Conservation (phyloP, 2,113 vertebrate species). For the Terrapene triunguis region DNA sequence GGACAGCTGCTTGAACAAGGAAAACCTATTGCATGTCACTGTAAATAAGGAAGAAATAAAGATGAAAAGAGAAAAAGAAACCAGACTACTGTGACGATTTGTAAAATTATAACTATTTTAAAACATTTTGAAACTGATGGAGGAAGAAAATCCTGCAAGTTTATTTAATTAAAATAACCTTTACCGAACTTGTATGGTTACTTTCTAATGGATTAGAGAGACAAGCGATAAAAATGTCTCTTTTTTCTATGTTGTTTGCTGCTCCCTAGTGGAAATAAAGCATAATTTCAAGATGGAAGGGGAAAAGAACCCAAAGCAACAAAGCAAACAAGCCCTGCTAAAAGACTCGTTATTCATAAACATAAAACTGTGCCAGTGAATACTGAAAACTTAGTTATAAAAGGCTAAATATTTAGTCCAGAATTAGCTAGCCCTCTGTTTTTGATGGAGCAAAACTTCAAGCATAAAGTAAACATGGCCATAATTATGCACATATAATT, state of each 20-base stretch:
- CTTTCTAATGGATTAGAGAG: not conserved
- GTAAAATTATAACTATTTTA: not conserved
- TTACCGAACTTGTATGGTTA: not conserved
- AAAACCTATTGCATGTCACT: not conserved
- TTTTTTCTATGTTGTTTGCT: conserved; percentile 68
- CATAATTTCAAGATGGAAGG: not conserved
- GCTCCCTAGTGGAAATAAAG: conserved; percentile 68
- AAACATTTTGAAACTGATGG: not conserved
- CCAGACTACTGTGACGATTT: not conserved
- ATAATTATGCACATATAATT: not conserved
- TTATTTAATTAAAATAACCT: conserved; percentile 6
- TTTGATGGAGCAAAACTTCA: not conserved
- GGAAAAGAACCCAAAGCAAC: not conserved
- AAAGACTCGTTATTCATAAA: not conserved
- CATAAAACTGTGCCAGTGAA: not conserved
- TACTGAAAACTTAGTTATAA: not conserved
- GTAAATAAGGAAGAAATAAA: not conserved
- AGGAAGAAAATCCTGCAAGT: not conserved
- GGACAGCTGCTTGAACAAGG: not conserved
- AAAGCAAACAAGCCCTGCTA: not conserved
- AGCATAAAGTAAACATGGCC: not conserved
- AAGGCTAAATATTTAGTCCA: not conserved
- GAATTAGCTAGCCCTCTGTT: fast-evolving
- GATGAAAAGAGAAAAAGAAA: not conserved
- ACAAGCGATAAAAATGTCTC: not conserved